phyloP scores from a whole-genome alignment of 2,797 vertebrate genomes.

The Acanthurus lineatus region DNA sequence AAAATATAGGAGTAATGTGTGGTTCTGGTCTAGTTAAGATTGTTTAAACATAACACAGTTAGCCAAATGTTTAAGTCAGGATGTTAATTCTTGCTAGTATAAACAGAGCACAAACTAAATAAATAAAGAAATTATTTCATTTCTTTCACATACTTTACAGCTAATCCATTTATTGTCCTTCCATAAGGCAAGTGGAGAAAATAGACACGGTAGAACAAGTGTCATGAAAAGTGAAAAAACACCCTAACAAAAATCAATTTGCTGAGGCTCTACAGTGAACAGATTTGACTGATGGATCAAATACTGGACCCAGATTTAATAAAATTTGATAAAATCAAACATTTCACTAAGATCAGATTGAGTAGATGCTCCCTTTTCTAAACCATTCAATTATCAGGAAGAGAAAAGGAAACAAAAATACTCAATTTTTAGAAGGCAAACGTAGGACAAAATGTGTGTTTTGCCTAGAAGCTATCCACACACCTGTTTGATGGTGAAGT shows the following conservation, averaged over 20 bases:
- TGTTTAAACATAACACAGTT: neutral
- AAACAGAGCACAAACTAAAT: neutral
- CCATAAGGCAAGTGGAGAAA: neutral
- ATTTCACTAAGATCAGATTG: neutral
- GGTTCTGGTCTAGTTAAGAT: neutral
- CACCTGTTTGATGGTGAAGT: conserved; percentile 96
- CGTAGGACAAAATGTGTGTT: neutral
- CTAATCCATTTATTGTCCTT: neutral
- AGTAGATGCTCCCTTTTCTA: neutral
- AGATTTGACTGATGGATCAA: too few species aligned
- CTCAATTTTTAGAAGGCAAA: neutral
- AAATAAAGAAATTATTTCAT: neutral
- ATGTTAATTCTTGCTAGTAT: neutral
- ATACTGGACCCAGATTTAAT: neutral
- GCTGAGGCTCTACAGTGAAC: too few species aligned
- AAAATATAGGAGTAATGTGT: neutral
- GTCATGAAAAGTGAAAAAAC: neutral
- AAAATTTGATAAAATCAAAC: neutral
- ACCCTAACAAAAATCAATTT: neutral
- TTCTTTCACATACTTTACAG: neutral
- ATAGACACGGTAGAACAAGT: neutral
- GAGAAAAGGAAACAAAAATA: neutral
- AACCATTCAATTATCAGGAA: neutral
- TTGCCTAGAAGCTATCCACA: neutral
- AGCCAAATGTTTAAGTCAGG: neutral